A percentile compares a stretch with the other conserved stretches of the same genome.
Evolutionary conservation across 2,888 invertebrate species (phyloP).

Genomic region (Parapristionchus giblindavisi): DNA sequence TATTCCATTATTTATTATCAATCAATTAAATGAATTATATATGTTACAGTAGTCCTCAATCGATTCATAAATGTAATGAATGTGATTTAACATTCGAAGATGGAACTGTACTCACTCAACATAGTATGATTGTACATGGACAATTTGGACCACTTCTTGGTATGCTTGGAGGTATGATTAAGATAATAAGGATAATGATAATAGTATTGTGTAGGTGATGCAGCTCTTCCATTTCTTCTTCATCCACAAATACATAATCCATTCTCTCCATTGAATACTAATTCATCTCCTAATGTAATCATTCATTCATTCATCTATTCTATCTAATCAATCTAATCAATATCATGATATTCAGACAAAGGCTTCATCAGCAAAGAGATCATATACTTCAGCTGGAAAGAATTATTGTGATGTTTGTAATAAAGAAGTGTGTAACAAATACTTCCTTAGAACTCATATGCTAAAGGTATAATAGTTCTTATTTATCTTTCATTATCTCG

Average conservation of each 20-base stretch:
- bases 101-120: background rate
- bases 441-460: conserved; percentile 95
- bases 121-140: conserved; percentile 18
- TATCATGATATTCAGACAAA: conserved; percentile 40
- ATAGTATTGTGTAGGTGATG: background rate
- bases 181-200: conserved; percentile 36
- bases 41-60: background rate
- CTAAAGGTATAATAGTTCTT: conserved; percentile 50
- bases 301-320: background rate
- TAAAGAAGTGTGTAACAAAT: conserved; percentile 92
- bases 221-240: conserved; percentile 41
- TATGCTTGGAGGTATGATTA: conserved; percentile 72
- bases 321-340: background rate
- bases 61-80: conserved; percentile 13
- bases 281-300: conserved; percentile 3
- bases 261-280: conserved; percentile 5
- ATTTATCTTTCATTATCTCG: background rate
- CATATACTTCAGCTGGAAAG: conserved; percentile 66
- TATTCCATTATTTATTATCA: background rate
- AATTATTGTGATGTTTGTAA: conserved; percentile 70
- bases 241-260: conserved; percentile 14
- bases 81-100: conserved; percentile 25
- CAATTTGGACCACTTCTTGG: background rate
- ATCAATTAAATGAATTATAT: background rate
- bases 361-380: conserved; percentile 54